Conservation (phyloP, 1,140 invertebrate genomes). For the Homarus americanus region DNA sequence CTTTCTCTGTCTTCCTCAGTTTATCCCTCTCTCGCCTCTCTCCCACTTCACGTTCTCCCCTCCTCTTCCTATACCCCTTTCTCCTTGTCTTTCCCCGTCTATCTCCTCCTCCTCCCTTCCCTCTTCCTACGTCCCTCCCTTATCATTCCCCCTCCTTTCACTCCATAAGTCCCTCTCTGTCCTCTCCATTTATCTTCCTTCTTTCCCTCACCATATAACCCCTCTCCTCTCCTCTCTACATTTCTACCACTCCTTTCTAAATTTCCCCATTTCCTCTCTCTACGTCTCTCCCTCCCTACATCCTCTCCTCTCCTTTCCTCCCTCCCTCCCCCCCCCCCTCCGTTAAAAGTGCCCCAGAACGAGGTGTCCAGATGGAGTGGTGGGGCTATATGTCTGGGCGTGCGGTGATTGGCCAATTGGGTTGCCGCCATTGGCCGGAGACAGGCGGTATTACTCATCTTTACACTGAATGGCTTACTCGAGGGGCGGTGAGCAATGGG, state of each 20-base stretch:
- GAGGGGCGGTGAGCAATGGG: no score
- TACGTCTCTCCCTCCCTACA: not conserved
- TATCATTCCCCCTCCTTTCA: no score
- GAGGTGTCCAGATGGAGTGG: not conserved
- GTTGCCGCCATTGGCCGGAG: not conserved
- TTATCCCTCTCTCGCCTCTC: not conserved
- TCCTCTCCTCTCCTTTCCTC: not conserved
- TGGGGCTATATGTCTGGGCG: not conserved
- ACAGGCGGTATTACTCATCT: not conserved
- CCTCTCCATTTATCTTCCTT: not conserved
- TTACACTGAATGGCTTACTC: no score
- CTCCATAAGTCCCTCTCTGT: no score
- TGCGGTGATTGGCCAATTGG: not conserved
- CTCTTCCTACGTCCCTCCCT: not conserved
- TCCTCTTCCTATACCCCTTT: not conserved
- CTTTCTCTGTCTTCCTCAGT: no score
- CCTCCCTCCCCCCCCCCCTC: not conserved
- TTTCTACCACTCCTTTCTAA: not conserved
- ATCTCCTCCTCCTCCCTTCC: not conserved
- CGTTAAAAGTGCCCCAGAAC: not conserved
- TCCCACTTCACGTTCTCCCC: not conserved
- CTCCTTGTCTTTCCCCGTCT: not conserved
- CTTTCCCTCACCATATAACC: not conserved
- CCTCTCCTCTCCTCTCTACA: not conserved
- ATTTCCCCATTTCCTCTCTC: not conserved